Conservation (phyloP, 2,113 vertebrate genomes). For the Tauraco erythrolophus region DNA sequence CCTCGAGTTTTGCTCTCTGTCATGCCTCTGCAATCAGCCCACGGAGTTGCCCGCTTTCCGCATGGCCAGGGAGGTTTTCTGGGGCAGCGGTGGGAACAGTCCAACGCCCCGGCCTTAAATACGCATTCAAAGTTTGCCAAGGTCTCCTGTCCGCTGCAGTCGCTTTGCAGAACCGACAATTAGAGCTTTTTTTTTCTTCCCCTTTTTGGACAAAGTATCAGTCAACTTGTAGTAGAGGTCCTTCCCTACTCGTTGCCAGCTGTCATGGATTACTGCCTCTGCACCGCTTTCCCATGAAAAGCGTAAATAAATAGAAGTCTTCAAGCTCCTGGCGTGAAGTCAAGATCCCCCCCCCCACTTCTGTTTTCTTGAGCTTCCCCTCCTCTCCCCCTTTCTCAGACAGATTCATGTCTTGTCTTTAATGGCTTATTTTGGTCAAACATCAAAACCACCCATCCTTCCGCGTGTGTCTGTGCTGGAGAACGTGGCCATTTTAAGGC, state of each 20-base stretch:
- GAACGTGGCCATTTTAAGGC: background rate
- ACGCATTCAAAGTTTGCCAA: accelerated
- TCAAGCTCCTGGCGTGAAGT: constrained; percentile 24
- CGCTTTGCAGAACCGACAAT: constrained; percentile 23
- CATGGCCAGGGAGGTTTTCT: background rate
- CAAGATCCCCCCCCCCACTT: constrained; percentile 12
- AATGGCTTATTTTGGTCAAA: constrained; percentile 6
- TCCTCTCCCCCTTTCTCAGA: background rate
- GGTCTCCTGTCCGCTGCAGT: background rate
- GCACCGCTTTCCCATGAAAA: constrained; percentile 74
- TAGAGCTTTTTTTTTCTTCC: background rate
- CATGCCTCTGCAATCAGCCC: background rate
- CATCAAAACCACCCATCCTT: background rate
- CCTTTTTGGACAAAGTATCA: constrained; percentile 17
- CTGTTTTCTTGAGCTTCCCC: background rate
- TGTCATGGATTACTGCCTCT: constrained; percentile 64
- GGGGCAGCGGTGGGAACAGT: background rate
- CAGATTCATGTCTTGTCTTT: constrained; percentile 55
- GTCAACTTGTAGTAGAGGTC: constrained; percentile 53
- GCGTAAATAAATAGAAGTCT: constrained; percentile 53
- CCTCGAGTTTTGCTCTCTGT: background rate
- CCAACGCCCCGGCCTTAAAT: accelerated
- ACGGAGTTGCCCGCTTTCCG: accelerated
- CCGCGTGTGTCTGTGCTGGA: background rate
- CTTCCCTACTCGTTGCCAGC: constrained; percentile 57